Evolutionary conservation across 2,888 invertebrate species (phyloP).

Genomic region (Ophion ventricosus): DNA sequence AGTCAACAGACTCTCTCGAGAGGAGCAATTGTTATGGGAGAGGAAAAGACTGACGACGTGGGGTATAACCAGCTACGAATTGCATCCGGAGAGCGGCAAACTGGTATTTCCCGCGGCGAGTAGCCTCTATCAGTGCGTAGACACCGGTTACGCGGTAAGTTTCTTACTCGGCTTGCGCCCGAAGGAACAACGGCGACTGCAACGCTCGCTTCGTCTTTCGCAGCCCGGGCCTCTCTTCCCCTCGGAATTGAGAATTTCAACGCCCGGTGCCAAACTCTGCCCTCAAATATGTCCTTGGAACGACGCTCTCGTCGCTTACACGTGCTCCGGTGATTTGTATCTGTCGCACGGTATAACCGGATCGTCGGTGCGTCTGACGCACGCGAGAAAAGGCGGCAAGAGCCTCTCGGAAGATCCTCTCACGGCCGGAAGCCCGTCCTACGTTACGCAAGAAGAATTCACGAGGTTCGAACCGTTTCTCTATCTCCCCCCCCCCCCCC

Average conservation of each 20-base stretch:
- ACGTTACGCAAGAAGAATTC: constrained; percentile 99
- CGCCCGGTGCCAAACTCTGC: constrained; percentile 89
- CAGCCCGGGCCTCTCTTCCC: constrained; percentile 88
- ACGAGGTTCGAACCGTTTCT: constrained; percentile 71
- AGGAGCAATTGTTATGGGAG: constrained; percentile 96
- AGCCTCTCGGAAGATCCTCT: constrained; percentile 92
- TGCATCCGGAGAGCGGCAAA: constrained; percentile 91
- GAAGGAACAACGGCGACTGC: neutral
- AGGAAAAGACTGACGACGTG: constrained; percentile 95
- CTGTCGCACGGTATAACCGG: constrained; percentile 89
- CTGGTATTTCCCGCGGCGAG: constrained; percentile 96
- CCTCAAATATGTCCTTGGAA: constrained; percentile 93
- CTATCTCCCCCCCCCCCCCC: neutral
- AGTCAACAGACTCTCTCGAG: constrained; percentile 89
- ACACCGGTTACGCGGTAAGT: constrained; percentile 88
- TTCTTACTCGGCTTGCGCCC: neutral
- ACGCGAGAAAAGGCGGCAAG: constrained; percentile 88
- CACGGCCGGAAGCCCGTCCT: constrained; percentile 98
- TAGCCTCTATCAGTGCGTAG: constrained; percentile 93
- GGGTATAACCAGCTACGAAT: constrained; percentile 97
- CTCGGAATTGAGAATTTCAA: constrained; percentile 87
- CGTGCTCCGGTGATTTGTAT: constrained; percentile 96
- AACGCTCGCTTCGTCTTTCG: constrained; percentile 46
- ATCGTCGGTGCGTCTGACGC: constrained; percentile 89
- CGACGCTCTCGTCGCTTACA: constrained; percentile 93